These are phyloP conservation scores for Urocitellus parryii DNA, from an alignment of 2,113 vertebrate genomes.

Conservation along the genomic window DNA sequence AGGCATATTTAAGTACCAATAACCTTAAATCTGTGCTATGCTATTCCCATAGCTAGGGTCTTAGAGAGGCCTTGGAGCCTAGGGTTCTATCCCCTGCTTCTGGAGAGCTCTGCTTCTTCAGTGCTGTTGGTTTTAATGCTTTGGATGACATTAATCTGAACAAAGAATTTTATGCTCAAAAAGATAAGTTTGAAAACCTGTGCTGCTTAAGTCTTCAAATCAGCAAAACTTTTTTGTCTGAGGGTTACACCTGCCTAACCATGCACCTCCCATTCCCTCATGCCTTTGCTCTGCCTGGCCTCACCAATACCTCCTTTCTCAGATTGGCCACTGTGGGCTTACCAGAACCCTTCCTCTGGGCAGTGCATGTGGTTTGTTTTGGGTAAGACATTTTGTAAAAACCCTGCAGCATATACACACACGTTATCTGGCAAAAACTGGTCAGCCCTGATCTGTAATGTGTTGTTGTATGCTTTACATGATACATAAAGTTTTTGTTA, in stretches of 20 bases:
- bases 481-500: slow-evolving; percentile 33
- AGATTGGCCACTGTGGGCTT: not conserved
- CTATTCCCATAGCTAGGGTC: not conserved
- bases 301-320: not conserved
- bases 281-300: not conserved
- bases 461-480: not conserved
- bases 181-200: slow-evolving; percentile 36
- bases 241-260: not conserved
- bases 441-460: not conserved
- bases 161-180: not conserved
- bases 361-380: not conserved
- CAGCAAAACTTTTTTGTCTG: slow-evolving; percentile 7
- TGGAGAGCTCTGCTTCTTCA: not conserved
- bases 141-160: slow-evolving; percentile 24
- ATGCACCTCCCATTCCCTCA: not conserved
- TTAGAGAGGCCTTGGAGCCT: not conserved
- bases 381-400: slow-evolving; percentile 27
- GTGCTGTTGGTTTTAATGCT: slow-evolving; percentile 17
- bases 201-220: slow-evolving; percentile 36
- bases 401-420: not conserved
- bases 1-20: slow-evolving; percentile 34
- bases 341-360: not conserved
- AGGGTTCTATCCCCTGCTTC: not conserved
- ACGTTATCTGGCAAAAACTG: not conserved
- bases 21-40: not conserved